Evolutionary conservation across 2,797 vertebrate species (phyloP).

Genomic region (Neopelma chrysocephalum): DNA sequence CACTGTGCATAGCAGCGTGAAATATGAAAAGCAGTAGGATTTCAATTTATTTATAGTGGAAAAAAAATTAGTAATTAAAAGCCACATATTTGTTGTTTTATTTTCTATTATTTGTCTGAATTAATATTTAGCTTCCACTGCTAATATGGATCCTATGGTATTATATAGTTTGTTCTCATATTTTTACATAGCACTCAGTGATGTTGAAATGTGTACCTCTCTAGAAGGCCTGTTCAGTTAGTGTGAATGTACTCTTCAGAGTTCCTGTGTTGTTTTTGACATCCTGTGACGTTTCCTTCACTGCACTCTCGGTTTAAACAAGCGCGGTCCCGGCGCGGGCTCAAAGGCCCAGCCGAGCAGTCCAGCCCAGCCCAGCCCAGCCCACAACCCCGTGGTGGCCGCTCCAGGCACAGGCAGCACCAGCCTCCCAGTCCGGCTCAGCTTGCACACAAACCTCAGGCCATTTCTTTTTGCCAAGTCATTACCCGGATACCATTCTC

Average conservation of each 20-base stretch:
- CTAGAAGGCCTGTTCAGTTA: background rate
- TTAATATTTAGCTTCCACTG: background rate
- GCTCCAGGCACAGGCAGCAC: background rate
- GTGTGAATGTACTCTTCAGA: background rate
- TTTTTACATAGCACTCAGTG: background rate
- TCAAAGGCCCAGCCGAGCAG: background rate
- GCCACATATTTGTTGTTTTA: background rate
- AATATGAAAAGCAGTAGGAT: background rate
- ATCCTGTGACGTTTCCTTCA: background rate
- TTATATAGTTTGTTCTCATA: background rate
- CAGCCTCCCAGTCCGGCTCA: background rate
- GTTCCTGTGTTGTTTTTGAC: background rate
- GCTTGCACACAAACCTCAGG: background rate
- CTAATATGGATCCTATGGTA: background rate
- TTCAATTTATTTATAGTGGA: background rate
- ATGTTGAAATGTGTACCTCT: background rate
- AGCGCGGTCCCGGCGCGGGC: accelerated
- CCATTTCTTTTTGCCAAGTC: background rate
- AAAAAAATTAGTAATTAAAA: background rate
- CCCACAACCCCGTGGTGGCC: accelerated
- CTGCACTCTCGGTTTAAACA: background rate
- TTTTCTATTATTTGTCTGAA: background rate
- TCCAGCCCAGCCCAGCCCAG: background rate
- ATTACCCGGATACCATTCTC: background rate
- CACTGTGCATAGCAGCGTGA: background rate